A percentile compares a stretch with the other conserved stretches of the same genome.
phyloP scores from a whole-genome alignment of 2,888 invertebrate genomes.

The Spatulosminthurus flaviceps region DNA sequence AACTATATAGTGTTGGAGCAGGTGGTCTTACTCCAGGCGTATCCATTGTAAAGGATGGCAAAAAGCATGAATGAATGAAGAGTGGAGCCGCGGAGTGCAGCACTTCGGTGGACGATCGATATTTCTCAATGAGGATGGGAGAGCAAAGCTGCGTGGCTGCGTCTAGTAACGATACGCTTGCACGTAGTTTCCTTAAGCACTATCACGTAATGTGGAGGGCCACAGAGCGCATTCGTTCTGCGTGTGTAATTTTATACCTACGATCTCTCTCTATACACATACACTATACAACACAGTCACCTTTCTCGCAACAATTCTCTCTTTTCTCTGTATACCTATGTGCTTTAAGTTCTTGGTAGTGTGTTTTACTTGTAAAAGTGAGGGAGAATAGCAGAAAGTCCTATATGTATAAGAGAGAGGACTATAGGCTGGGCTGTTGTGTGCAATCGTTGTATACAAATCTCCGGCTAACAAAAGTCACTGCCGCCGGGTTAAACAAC shows the following conservation, averaged over 20 bases:
- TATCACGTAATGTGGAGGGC: not conserved
- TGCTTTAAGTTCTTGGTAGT: too few relatives aligned
- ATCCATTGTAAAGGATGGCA: not conserved
- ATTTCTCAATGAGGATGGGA: conserved; percentile 35
- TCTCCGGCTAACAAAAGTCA: too few relatives aligned
- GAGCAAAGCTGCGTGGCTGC: not conserved
- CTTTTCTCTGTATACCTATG: not conserved
- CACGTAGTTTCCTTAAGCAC: conserved; percentile 21
- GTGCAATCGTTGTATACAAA: too few relatives aligned
- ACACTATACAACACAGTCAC: not conserved
- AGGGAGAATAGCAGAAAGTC: too few relatives aligned
- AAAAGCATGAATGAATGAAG: conserved; percentile 33
- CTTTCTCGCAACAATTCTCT: not conserved
- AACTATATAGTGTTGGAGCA: not conserved
- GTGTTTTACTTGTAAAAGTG: too few relatives aligned
- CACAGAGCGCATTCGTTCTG: not conserved
- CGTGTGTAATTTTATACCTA: not conserved
- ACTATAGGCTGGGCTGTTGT: too few relatives aligned
- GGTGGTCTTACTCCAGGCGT: not conserved
- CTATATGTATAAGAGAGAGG: too few relatives aligned
- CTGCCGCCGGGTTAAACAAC: too few relatives aligned
- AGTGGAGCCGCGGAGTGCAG: conserved; percentile 6
- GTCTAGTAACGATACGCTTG: not conserved
- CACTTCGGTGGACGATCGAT: conserved; percentile 26
- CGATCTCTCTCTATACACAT: not conserved